Percentiles rank a stretch among this genome's conserved stretches.
Conservation (phyloP, 2,888 invertebrate species). For the Sipunculus nudus region DNA sequence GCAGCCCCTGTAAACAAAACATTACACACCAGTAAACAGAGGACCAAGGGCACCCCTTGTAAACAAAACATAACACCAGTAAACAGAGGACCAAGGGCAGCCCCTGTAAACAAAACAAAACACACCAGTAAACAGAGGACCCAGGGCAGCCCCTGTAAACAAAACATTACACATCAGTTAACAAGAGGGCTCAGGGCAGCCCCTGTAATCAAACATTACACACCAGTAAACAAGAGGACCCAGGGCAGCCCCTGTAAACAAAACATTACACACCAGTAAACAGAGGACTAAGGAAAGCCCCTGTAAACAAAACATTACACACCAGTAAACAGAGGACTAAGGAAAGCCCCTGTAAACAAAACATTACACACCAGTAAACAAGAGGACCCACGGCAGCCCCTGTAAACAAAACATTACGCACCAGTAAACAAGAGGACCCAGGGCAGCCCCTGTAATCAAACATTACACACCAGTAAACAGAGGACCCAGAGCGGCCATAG, state of each 20-base stretch:
- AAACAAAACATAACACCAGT: neutral
- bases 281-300: neutral
- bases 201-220: neutral
- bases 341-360: constrained; percentile 79
- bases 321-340: constrained; percentile 85
- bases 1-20: constrained; percentile 78
- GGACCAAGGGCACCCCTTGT: neutral
- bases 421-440: neutral
- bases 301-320: constrained; percentile 70
- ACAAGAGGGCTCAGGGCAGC: constrained; percentile 64
- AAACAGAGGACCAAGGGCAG: neutral
- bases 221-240: neutral
- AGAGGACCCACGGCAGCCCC: neutral
- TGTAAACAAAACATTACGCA: constrained; percentile 67
- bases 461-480: constrained; percentile 1
- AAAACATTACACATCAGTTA: neutral
- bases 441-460: constrained; percentile 64
- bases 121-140: constrained; percentile 84
- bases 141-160: constrained; percentile 84
- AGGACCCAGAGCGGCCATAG: neutral
- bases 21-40: neutral
- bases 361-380: neutral
- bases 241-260: constrained; percentile 1
- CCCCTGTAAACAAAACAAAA: constrained; percentile 3
- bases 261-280: constrained; percentile 66